Evolutionary conservation across 1,140 invertebrate species (phyloP).

Genomic region (Andrena cerasifolii): DNA sequence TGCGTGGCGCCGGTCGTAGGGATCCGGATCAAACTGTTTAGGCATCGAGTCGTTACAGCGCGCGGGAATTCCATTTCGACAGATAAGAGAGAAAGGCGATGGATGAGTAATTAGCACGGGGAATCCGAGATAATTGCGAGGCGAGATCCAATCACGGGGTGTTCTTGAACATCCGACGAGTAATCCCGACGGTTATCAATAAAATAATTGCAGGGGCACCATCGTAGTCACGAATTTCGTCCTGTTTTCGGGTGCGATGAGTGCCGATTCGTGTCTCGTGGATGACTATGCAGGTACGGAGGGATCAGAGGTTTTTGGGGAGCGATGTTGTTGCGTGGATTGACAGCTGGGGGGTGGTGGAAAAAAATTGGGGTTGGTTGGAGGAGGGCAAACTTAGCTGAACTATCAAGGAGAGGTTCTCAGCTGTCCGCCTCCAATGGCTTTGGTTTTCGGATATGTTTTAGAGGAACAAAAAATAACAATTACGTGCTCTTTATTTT

Average conservation of each 20-base stretch:
- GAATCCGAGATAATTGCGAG: constrained; percentile 33
- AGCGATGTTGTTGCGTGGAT: too few relatives aligned
- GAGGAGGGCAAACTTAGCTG: too few relatives aligned
- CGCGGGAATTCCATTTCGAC: constrained; percentile 47
- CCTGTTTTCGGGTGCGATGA: background rate
- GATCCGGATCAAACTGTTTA: constrained; percentile 24
- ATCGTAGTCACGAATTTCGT: constrained; percentile 10
- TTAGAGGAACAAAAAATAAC: too few relatives aligned
- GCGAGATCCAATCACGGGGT: background rate
- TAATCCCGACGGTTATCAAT: background rate
- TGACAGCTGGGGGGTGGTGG: too few relatives aligned
- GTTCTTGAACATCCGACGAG: constrained; percentile 22
- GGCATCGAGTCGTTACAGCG: constrained; percentile 39
- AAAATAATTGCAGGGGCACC: constrained; percentile 16
- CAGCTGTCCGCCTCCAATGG: too few relatives aligned
- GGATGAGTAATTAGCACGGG: constrained; percentile 13
- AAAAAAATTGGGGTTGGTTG: too few relatives aligned
- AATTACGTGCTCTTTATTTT: too few relatives aligned
- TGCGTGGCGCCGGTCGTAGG: too few relatives aligned
- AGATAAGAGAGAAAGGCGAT: constrained; percentile 1
- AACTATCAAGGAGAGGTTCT: too few relatives aligned
- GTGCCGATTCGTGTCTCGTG: background rate
- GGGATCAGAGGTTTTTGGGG: too few relatives aligned
- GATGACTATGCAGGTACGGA: constrained; percentile 11
- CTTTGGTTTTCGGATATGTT: too few relatives aligned